These are phyloP conservation scores for Hippocampus barbouri DNA, from an alignment of 2,113 vertebrate species.

Conservation along the genomic window DNA sequence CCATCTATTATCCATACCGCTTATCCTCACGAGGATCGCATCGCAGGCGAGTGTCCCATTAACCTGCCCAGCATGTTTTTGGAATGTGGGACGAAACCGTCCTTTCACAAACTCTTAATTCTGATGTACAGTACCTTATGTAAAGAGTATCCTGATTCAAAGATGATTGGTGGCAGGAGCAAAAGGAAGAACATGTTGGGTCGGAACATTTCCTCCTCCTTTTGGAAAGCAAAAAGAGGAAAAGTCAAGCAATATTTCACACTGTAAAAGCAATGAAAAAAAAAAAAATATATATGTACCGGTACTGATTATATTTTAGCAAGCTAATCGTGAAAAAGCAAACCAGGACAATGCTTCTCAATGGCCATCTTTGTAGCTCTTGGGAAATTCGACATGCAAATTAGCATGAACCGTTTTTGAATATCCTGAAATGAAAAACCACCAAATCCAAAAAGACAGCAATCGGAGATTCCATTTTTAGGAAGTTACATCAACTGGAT, in stretches of 20 bases:
- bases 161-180: slow-evolving; percentile 96
- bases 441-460: not conserved
- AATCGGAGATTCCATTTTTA: not conserved
- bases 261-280: not conserved
- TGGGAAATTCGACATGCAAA: slow-evolving; percentile 2
- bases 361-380: not conserved
- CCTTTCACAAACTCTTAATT: not conserved
- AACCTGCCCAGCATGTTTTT: too few species aligned
- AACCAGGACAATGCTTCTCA: not conserved
- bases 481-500: not conserved
- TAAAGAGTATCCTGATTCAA: slow-evolving; percentile 96
- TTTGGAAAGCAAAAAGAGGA: slow-evolving; percentile 41
- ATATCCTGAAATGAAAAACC: not conserved
- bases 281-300: not conserved
- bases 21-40: too few species aligned
- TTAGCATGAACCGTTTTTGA: not conserved
- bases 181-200: slow-evolving; percentile 99
- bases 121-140: slow-evolving; percentile 79
- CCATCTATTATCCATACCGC: too few species aligned
- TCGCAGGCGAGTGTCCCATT: too few species aligned
- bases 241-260: not conserved
- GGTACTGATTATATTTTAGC: too few species aligned
- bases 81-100: too few species aligned
- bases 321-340: not conserved
- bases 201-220: slow-evolving; percentile 99